Percentiles rank a stretch among this genome's conserved stretches.
These are phyloP conservation scores for Anisognathus igniventris DNA, from an alignment of 2,797 vertebrate species.

Conservation along the genomic window DNA sequence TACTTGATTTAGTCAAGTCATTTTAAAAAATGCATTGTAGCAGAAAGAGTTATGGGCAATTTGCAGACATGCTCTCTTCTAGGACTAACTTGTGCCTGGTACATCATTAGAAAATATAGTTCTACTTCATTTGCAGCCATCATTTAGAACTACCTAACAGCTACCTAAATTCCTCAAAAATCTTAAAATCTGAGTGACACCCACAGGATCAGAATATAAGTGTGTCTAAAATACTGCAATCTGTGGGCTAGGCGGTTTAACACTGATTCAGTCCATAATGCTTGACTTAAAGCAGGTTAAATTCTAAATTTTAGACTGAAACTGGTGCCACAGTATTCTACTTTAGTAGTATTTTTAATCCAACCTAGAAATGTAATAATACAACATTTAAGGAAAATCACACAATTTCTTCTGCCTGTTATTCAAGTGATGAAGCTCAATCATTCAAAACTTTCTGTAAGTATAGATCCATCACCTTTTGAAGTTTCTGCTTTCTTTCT, in stretches of 20 bases:
- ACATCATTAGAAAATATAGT: neutral
- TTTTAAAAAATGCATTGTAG: neutral
- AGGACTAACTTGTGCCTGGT: neutral
- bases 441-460: neutral
- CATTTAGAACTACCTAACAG: neutral
- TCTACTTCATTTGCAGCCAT: neutral
- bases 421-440: neutral
- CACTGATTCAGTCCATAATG: neutral
- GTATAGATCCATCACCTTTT: neutral
- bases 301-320: neutral
- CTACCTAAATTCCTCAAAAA: neutral
- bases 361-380: neutral
- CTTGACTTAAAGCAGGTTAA: neutral
- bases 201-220: neutral
- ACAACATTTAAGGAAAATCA: neutral
- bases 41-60: neutral
- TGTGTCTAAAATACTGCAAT: neutral
- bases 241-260: neutral
- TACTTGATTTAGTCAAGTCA: neutral
- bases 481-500: neutral
- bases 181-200: neutral
- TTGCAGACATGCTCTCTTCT: neutral
- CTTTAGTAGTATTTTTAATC: neutral
- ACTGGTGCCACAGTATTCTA: neutral
- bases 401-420: neutral